Percentiles rank a stretch among this genome's conserved stretches.
These are phyloP conservation scores for Callocephalon fimbriatum DNA, from an alignment of 2,113 vertebrate species.

Conservation along the genomic window DNA sequence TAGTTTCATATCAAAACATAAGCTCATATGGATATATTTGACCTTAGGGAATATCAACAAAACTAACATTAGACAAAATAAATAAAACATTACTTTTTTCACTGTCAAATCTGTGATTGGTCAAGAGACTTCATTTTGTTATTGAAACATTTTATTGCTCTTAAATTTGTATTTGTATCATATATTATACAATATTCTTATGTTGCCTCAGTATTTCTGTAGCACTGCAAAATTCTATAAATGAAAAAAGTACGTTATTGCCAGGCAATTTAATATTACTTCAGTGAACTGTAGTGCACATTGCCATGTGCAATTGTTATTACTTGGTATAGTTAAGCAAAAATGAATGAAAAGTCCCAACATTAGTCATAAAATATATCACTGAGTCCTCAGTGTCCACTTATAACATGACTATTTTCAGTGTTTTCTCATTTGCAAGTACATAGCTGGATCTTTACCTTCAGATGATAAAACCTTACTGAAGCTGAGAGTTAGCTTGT, in stretches of 20 bases:
- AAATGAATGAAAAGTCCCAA: background rate
- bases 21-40: background rate
- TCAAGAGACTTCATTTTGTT: background rate
- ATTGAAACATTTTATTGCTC: background rate
- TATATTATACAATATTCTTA: background rate
- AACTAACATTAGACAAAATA: conserved; percentile 1
- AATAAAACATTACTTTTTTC: background rate
- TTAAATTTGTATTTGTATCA: background rate
- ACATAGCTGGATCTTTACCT: background rate
- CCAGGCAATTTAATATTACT: background rate
- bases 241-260: background rate
- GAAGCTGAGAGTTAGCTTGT: background rate
- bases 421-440: background rate
- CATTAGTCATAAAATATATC: background rate
- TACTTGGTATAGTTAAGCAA: background rate
- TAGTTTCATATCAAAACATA: background rate
- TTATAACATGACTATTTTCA: background rate
- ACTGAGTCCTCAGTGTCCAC: rapidly evolving
- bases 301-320: background rate
- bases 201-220: background rate
- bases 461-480: background rate
- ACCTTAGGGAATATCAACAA: background rate
- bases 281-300: background rate
- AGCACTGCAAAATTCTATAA: background rate
- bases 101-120: background rate